These are phyloP conservation scores for Macrobrachium nipponense DNA, from an alignment of 1,140 invertebrate species.

Conservation along the genomic window DNA sequence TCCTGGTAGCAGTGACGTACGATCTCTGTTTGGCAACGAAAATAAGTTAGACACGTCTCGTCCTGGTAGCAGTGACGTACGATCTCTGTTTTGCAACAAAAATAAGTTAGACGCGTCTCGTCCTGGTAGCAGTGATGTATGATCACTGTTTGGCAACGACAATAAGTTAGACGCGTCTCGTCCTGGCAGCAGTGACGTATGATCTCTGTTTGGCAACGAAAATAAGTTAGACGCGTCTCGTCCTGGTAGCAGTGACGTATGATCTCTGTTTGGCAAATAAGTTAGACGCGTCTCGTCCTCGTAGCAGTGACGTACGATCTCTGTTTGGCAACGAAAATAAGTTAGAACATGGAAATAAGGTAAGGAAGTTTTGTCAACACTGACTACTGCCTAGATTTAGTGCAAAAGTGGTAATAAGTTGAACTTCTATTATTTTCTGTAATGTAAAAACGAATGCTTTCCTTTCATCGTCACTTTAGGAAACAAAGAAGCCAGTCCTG, in stretches of 20 bases:
- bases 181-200: constrained; percentile 97
- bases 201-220: constrained; percentile 84
- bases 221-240: too few relatives aligned
- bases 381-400: too few relatives aligned
- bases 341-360: not conserved
- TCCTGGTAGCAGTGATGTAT: constrained; percentile 97
- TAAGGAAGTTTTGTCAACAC: too few relatives aligned
- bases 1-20: constrained; percentile 97
- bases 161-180: too few relatives aligned
- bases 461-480: too few relatives aligned
- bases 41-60: too few relatives aligned
- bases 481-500: too few relatives aligned
- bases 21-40: constrained; percentile 84
- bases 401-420: too few relatives aligned
- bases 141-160: constrained; percentile 84
- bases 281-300: constrained; percentile 95
- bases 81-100: constrained; percentile 84
- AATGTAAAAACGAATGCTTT: too few relatives aligned
- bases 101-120: too few relatives aligned
- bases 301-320: constrained; percentile 97
- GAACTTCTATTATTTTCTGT: too few relatives aligned
- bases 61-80: constrained; percentile 97
- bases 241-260: constrained; percentile 97
- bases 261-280: constrained; percentile 84
- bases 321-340: constrained; percentile 72